Percentiles rank a stretch among this genome's conserved stretches.
Conservation (phyloP, 2,113 vertebrate species). For the Uria aalge region DNA sequence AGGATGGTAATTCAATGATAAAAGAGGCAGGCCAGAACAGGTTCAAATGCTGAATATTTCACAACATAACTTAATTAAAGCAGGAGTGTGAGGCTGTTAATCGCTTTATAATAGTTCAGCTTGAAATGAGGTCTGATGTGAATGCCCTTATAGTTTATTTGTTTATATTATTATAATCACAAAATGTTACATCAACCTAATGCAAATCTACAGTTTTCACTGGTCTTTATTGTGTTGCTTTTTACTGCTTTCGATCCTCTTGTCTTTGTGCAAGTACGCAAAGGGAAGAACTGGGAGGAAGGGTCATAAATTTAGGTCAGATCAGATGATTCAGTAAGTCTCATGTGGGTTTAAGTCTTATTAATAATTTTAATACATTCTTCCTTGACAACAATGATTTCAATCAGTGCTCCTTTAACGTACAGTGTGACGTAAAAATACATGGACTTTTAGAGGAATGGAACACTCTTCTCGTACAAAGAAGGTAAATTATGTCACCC, state of each 20-base stretch:
- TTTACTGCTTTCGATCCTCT: neutral
- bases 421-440: neutral
- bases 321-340: constrained; percentile 55
- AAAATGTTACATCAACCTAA: constrained; percentile 31
- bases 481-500: neutral
- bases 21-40: constrained; percentile 74
- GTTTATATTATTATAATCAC: constrained; percentile 67
- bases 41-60: constrained; percentile 77
- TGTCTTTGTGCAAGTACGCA: neutral
- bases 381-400: constrained; percentile 46
- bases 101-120: constrained; percentile 72
- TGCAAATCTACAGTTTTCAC: constrained; percentile 29
- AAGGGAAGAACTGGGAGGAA: constrained; percentile 32
- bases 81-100: constrained; percentile 70
- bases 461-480: neutral
- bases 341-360: constrained; percentile 60
- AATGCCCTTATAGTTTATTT: constrained; percentile 61
- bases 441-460: neutral
- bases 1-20: constrained; percentile 65
- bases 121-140: constrained; percentile 71
- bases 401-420: constrained; percentile 23
- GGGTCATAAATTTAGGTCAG: constrained; percentile 71
- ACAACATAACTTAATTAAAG: constrained; percentile 78
- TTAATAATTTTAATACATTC: constrained; percentile 66
- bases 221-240: constrained; percentile 12